A percentile compares a stretch with the other conserved stretches of the same genome.
phyloP scores from a whole-genome alignment of 2,888 invertebrate species.

The Eumacrocentrus americanus region DNA sequence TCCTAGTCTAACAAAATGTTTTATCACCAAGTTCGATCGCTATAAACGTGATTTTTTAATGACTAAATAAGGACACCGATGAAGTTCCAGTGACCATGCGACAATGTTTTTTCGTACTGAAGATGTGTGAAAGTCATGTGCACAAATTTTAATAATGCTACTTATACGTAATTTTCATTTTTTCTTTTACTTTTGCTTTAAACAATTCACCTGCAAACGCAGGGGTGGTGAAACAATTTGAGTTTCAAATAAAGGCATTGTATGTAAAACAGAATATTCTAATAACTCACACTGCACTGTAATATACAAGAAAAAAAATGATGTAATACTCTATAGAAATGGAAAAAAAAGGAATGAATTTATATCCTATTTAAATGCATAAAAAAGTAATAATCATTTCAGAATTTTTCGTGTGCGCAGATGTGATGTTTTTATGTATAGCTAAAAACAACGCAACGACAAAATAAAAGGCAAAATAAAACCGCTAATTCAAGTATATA shows the following conservation, averaged over 20 bases:
- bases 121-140: neutral
- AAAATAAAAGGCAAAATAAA: neutral
- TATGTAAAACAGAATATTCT: conserved; percentile 29
- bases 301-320: conserved; percentile 35
- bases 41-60: conserved; percentile 37
- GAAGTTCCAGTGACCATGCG: neutral
- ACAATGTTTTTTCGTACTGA: neutral
- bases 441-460: conserved; percentile 21
- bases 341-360: conserved; percentile 27
- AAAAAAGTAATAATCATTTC: neutral
- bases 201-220: no score
- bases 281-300: conserved; percentile 36
- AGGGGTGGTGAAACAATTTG: no score
- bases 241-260: neutral
- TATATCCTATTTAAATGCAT: conserved; percentile 24
- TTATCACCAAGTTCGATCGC: conserved; percentile 50
- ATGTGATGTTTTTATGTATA: conserved; percentile 8
- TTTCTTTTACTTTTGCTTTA: neutral
- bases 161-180: neutral
- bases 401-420: conserved; percentile 17
- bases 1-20: conserved; percentile 36
- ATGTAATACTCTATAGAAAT: conserved; percentile 32
- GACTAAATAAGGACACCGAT: neutral
- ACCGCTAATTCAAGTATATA: neutral
- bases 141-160: neutral